Evolutionary conservation across 2,888 invertebrate genomes (phyloP).

Genomic region (Lasius fuliginosus): DNA sequence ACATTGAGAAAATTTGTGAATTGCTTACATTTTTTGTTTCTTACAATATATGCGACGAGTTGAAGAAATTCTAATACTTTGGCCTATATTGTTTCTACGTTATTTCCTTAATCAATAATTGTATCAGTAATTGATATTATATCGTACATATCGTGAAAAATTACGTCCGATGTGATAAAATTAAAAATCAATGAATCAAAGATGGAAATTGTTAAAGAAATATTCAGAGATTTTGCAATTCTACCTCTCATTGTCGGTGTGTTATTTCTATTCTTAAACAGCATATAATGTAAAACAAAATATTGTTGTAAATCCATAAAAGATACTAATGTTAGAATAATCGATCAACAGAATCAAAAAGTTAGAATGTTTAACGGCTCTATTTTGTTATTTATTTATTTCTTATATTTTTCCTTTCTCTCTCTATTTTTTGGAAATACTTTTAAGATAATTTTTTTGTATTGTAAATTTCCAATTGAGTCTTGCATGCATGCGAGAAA

Average conservation of each 20-base stretch:
- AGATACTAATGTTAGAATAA: conserved; percentile 54
- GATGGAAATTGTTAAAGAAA: conserved; percentile 49
- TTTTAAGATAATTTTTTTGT: conserved; percentile 18
- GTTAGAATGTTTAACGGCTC: conserved; percentile 13
- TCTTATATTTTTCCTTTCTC: neutral
- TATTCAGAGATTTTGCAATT: conserved; percentile 59
- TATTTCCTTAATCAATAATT: conserved; percentile 17
- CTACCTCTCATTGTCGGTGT: conserved; percentile 66
- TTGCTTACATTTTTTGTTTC: conserved; percentile 18
- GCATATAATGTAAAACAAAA: conserved; percentile 59
- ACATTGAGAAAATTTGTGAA: conserved; percentile 6
- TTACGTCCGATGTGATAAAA: conserved; percentile 56
- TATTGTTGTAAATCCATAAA: conserved; percentile 53
- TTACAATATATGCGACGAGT: neutral
- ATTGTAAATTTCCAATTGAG: conserved; percentile 27
- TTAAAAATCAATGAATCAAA: conserved; percentile 51
- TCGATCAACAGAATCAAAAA: conserved; percentile 59
- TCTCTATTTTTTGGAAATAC: neutral
- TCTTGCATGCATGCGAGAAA: conserved; percentile 55
- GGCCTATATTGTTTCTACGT: conserved; percentile 36
- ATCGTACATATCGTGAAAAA: conserved; percentile 26
- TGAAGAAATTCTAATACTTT: conserved; percentile 3
- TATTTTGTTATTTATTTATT: conserved; percentile 10
- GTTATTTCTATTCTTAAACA: conserved; percentile 64
- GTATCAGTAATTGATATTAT: conserved; percentile 22